Percentiles rank a stretch among this genome's conserved stretches.
These are phyloP conservation scores for Pituophis catenifer DNA, from an alignment of 2,113 vertebrate species.

Conservation along the genomic window DNA sequence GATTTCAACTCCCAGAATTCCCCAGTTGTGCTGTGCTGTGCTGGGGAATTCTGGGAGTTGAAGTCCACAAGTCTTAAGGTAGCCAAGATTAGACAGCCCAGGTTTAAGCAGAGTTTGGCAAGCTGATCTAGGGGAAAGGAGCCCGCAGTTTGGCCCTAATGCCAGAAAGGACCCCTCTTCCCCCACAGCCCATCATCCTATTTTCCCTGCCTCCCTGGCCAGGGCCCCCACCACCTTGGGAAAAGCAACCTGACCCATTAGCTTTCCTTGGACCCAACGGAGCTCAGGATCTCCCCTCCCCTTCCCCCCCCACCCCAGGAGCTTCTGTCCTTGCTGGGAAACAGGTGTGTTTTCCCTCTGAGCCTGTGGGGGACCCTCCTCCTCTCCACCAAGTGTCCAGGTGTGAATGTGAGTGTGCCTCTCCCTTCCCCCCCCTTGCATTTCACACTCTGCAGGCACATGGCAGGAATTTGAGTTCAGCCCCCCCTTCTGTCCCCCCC, in stretches of 20 bases:
- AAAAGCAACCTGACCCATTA: background rate
- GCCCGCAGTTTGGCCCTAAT: no score
- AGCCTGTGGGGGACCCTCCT: background rate
- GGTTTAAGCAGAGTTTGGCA: no score
- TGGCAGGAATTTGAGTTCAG: background rate
- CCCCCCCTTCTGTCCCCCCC: background rate
- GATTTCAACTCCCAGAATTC: no score
- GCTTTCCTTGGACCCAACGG: background rate
- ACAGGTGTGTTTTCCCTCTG: background rate
- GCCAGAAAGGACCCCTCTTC: no score
- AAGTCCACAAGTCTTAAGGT: no score
- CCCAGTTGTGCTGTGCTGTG: no score
- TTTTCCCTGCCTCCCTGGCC: background rate
- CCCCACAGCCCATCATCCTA: no score
- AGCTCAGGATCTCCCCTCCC: background rate
- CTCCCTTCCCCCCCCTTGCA: background rate
- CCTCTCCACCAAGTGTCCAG: slow-evolving; percentile 8
- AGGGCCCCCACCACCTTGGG: background rate
- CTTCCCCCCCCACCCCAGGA: background rate
- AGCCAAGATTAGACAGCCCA: no score
- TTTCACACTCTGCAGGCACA: slow-evolving; percentile 18
- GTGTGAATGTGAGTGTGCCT: slow-evolving; percentile 17
- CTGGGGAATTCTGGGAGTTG: no score
- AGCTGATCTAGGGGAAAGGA: no score
- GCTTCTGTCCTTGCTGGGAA: background rate